Evolutionary conservation across 2,113 vertebrate genomes (phyloP), one percentile per base, ranked within the genome.

Genomic region (Hipposideros armiger): DNA sequence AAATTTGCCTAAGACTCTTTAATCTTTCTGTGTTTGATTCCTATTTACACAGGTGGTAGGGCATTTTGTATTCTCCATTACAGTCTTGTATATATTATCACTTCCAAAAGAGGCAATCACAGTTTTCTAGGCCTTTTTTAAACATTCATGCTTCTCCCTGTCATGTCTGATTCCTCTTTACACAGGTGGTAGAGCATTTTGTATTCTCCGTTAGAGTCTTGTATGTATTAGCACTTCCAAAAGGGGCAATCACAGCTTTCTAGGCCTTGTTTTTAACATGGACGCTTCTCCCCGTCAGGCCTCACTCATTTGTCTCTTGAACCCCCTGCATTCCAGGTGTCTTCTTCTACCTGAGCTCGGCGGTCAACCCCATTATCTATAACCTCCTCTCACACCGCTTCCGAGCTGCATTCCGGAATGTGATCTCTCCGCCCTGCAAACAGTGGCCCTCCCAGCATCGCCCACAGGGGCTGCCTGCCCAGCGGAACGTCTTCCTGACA

Each of bases 331-430:
- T 93, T 64, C 7, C 93, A 99, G 99, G 99, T 87, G 98, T 99
- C 88, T 98, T 99, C 96, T 99, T 99, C 97, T 99, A 99, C 45
- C 95, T 99, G 93, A 99, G 99, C 96, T 98, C 99, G 56, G 99
- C 98, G 0, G 98, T 98, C 56, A 99, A 99, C 78, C 99, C 99
- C 78, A 97, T 99, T 52, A 99, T 99, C 96, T 99, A 99, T 95
- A 98, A 99, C 73, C 95, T 99, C 5, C 36, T 99, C 81, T 99
- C 99, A 42, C 97, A 84, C 66, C 98, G 98, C 58, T 99, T 99
- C 98, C 98, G 98, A 52, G 90, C 94, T 60, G 98, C 98, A 7
- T 99, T 99, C 84, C 80, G 95, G 87, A 98, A 96, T 7, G 97
- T 98, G 32, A 89, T 98, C 78, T 97, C 97, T 60, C 97, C 98